These are phyloP conservation scores for Mirza zaza DNA, from an alignment of 2,113 vertebrate genomes.

Conservation along the genomic window DNA sequence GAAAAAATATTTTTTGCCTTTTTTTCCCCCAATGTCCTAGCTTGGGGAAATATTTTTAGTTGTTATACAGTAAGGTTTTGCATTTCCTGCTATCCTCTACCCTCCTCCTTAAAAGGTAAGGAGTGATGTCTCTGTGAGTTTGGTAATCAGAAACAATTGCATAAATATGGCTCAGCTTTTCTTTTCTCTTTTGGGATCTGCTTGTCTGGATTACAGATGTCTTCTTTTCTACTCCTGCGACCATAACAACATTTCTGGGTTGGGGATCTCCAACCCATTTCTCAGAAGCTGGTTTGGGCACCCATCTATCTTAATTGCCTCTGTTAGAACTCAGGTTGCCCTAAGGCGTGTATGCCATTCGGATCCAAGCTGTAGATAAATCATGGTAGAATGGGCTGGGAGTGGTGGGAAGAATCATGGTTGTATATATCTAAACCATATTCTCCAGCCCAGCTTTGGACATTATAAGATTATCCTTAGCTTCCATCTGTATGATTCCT, in stretches of 20 bases:
- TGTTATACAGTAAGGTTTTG: background rate
- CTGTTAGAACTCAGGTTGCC: background rate
- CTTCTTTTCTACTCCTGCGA: background rate
- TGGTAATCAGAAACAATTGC: background rate
- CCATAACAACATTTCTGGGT: background rate
- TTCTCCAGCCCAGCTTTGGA: background rate
- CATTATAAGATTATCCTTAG: background rate
- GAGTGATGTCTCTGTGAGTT: background rate
- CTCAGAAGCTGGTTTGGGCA: background rate
- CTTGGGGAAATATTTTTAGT: background rate
- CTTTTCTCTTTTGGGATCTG: background rate
- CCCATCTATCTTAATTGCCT: background rate
- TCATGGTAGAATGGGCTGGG: background rate
- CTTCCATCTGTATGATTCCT: background rate
- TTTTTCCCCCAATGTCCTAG: background rate
- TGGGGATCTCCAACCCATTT: background rate
- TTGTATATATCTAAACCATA: background rate
- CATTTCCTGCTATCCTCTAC: background rate
- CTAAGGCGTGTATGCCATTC: background rate
- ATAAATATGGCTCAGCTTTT: background rate
- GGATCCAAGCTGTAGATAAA: background rate
- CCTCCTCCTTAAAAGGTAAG: background rate
- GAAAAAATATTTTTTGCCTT: background rate
- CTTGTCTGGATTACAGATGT: background rate
- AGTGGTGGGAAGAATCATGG: rapidly evolving